Base-by-base conservation (phyloP, 2,888 invertebrate species). In the Penaeus monodon region DNA sequence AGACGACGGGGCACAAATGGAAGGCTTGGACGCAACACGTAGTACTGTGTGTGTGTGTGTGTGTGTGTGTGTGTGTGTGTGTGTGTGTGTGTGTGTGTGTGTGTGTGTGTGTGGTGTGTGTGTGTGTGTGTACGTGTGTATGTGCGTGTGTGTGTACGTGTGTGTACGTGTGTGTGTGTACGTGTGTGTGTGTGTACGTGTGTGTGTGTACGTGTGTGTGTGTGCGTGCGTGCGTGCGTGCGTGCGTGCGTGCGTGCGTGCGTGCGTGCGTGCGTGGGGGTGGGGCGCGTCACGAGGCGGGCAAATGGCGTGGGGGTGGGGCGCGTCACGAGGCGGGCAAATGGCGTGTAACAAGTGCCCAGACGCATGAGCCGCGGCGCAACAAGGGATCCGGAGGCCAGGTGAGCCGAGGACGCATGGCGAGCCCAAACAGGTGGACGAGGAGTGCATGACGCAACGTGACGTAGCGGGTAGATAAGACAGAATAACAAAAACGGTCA, bases 231-330 rank as follows among this genome's bases (percentile, higher is more conserved):
- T 70, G n/a, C 1, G 70, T 70, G 33, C n/a, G 1, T 22, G 68
- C n/a, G 73, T n/a, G 70, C 8, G 70, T n/a, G 27, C 24, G 70
- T 70, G n/a, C 1, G 70, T 70, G 33, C n/a, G 70, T 70, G n/a
- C 1, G 70, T 22, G n/a, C 24, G 70, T 70, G 24, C 4, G n/a
- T 65, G n/a, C 2, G 20, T 3, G 65, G 3, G 33, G 3, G 33
- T 2, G 33, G 3, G 33, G 3, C 2, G 3, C 2, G 3, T 1
- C 1, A 3, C 1, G 33, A 33, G 33, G 3, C 2, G 3, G 33
- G 3, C 2, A 33, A 3, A 33, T 1, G 33, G 33, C 3, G 33
- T 1, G 33, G 33, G 33, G 33, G 33, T 3, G 33, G 33, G 33
- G 33, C n/a, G 33, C 33, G 3, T 57, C 57, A 57, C 10, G 57